A percentile compares a stretch with the other conserved stretches of the same genome.
phyloP scores from a whole-genome alignment of 23 tunicate species.

The Halocynthia aurantium region DNA sequence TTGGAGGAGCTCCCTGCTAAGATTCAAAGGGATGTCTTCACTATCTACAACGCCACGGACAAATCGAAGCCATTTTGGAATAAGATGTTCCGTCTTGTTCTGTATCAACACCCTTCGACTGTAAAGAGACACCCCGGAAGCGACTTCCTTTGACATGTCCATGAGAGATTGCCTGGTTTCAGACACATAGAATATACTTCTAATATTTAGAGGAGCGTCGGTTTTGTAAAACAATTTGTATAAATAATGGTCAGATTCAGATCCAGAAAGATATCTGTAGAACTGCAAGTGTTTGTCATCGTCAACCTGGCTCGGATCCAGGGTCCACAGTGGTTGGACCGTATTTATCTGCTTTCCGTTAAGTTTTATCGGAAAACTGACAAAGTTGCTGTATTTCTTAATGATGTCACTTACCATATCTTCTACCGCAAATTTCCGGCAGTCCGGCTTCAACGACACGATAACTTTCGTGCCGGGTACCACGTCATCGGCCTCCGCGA shows the following conservation, averaged over 20 bases:
- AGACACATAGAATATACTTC: conserved; percentile 86
- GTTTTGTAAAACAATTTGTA: conserved; percentile 90
- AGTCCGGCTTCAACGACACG: conserved; percentile 70
- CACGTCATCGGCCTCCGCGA: conserved; percentile 64
- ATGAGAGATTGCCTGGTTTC: conserved; percentile 69
- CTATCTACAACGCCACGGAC: conserved; percentile 91
- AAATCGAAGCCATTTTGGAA: conserved; percentile 96
- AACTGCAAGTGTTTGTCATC: conserved; percentile 90
- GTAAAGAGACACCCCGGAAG: conserved; percentile 84
- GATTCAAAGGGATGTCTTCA: conserved; percentile 91
- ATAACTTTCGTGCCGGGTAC: conserved; percentile 82
- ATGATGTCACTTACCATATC: conserved; percentile 66
- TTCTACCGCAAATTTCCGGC: conserved; percentile 82
- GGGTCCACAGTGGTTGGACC: conserved; percentile 88
- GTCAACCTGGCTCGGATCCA: conserved; percentile 74
- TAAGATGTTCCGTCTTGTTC: conserved; percentile 69
- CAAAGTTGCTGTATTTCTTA: conserved; percentile 70
- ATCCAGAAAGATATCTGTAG: conserved; percentile 59
- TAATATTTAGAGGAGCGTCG: conserved; percentile 84
- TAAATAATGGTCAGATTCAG: conserved; percentile 54
- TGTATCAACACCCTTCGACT: conserved; percentile 83
- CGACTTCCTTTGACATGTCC: conserved; percentile 66
- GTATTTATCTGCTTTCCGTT: conserved; percentile 59
- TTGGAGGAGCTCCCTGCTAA: conserved; percentile 85
- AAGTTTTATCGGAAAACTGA: conserved; percentile 77